Conservation (phyloP, 2,797 vertebrate species). For the Morus bassanus region DNA sequence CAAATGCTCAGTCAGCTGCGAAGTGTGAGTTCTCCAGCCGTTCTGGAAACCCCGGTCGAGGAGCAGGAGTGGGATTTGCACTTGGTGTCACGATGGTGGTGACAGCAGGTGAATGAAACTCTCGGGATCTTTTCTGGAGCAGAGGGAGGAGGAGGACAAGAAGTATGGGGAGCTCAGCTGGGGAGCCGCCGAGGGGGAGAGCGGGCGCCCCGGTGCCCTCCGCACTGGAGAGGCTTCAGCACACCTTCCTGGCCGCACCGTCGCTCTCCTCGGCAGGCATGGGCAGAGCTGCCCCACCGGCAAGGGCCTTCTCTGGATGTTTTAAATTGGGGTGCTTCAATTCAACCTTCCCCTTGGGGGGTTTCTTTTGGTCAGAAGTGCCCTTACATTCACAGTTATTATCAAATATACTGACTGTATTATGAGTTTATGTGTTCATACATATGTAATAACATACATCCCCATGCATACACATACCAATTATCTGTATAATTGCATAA, state of each 20-base stretch:
- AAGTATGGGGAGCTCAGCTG: not conserved
- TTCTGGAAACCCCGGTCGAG: not conserved
- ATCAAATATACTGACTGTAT: fast-evolving
- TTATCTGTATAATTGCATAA: not conserved
- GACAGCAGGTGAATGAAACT: not conserved
- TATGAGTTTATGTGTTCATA: fast-evolving
- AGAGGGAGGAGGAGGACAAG: not conserved
- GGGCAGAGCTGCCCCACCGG: not conserved
- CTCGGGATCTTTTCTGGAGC: not conserved
- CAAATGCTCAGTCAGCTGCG: not conserved
- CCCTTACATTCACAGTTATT: not conserved
- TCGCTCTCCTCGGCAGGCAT: fast-evolving
- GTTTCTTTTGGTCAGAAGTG: not conserved
- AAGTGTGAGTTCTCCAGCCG: fast-evolving
- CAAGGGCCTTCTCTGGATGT: too few relatives aligned
- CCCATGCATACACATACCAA: fast-evolving
- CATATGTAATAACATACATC: fast-evolving
- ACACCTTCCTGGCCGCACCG: not conserved
- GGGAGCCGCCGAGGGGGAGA: too few relatives aligned
- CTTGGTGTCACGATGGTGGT: fast-evolving
- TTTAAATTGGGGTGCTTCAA: fast-evolving
- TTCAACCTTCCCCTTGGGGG: not conserved
- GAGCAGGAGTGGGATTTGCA: not conserved
- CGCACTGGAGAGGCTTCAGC: not conserved
- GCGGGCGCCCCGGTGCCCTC: fast-evolving